Evolutionary conservation across 2,113 vertebrate species (phyloP), one percentile per base, ranked within the genome.

Genomic region (Halichoerus grypus): DNA sequence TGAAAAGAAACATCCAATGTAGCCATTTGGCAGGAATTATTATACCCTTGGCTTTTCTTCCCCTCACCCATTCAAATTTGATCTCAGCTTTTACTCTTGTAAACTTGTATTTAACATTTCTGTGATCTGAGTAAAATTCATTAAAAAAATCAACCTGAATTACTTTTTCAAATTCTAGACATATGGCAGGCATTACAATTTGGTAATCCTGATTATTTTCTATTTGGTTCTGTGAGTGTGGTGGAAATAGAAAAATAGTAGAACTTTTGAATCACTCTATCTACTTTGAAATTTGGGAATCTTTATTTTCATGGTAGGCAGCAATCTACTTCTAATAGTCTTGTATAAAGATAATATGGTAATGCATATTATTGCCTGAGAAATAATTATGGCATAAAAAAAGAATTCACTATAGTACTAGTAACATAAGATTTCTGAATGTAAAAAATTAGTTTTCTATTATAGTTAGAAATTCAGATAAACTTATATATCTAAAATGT

Each of bases 71-170:
- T 95, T 94, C 39, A 67, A 55, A 55, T 71, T 61, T 83, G 83
- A 42, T 59, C 76, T 84, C 82, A 39, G 77, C 71, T 94, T 98
- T 87, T 63, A 55, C 87, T 79, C 71, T 96, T 91, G 39, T 39
- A 84, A 97, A 95, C 36, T 96, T 97, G 83, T 94, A 94, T 88
- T 96, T 90, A 79, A 88, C 93, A 97, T 91, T 97, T 98, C 94
- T 95, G 74, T 53, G 63, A 77, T 42, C 76, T 55, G 24, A 90
- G 49, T 33, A 80, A 81, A 88, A 83, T 84, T 74, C 42, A 59
- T 72, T 63, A 7, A 14, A 69, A 42, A 89, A 61, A 65, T 31
- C 21, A 96, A n/a, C 11, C n/a, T 71, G 8, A 97, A 59, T 81
- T 77, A 18, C 57, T 55, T n/a, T 92, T 33, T 49, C 31, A 93